Conservation (phyloP, 2,797 vertebrate genomes). For the Peromyscus attwateri region DNA sequence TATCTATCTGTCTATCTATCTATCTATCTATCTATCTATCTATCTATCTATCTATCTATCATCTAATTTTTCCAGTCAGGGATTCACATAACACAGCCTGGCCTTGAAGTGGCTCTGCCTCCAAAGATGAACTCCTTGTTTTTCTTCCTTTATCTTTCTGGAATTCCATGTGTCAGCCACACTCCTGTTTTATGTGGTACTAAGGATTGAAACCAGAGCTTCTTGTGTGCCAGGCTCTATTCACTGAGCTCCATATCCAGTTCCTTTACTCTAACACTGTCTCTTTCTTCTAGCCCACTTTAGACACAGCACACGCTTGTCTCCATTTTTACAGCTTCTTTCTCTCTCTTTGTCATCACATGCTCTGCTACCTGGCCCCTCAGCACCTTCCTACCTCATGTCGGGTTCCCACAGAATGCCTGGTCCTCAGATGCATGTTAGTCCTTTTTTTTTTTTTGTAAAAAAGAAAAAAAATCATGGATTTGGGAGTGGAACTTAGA, state of each 20-base stretch:
- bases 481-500: neutral
- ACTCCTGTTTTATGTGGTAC: neutral
- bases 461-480: neutral
- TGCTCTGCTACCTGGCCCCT: neutral
- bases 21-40: neutral
- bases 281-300: neutral
- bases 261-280: neutral
- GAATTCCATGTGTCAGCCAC: neutral
- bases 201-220: neutral
- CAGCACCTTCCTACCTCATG: neutral
- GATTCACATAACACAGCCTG: neutral
- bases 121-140: neutral
- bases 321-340: too few species aligned
- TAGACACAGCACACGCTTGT: neutral
- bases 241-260: neutral
- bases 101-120: neutral
- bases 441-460: neutral
- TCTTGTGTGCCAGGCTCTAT: neutral
- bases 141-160: neutral
- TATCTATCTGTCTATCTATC: neutral
- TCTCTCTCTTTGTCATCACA: neutral
- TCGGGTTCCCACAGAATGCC: neutral
- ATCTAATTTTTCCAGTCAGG: neutral
- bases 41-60: neutral
- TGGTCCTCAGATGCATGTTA: neutral